Base-by-base conservation (phyloP, 2,888 invertebrate species). In the Drosophila mimetica region DNA sequence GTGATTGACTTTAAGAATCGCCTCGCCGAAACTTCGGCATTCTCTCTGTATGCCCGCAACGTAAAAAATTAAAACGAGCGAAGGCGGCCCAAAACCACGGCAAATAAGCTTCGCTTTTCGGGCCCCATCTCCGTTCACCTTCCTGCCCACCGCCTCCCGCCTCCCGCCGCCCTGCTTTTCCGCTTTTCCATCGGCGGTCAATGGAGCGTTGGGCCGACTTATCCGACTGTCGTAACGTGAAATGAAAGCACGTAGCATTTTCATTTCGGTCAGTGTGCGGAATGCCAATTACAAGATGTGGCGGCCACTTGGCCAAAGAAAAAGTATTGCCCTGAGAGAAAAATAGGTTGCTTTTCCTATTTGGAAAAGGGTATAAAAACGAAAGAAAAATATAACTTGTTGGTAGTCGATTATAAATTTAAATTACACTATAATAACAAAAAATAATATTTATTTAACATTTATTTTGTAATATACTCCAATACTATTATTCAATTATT, bases 211-310 rank as follows among this genome's bases (percentile, higher is more conserved):
- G 59, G 32, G 69, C 84, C 75, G 88, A 86, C 84, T 82, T 83
- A 86, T 82, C 71, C 86, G 52, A 50, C 63, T 58, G 77, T 61
- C 74, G 77, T 74, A 74, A 82, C 76, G 47, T 76, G 76, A 87
- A 87, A 89, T 87, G 80, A 80, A 84, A 86, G 80, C 87, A 88
- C 87, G 87, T 88, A 88, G 88, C 77, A 72, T 85, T 86, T 88
- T 89, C 88, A 88, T 88, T 87, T 87, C 66, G 88, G 77, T 74
- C 86, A 84, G 80, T 74, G 84, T 77, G 73, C 80, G 76, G 89
- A 88, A 88, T 88, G 86, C 86, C 89, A 88, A 88, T 88, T 88
- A 89, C 82, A 86, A 74, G 81, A 66, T 74, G 76, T 63, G 76
- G 75, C 76, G 67, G 48, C 52, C 69, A 47, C 64, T 36, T 41